Base-by-base conservation (phyloP, 1,140 invertebrate genomes). In the Nilaparvata lugens region DNA sequence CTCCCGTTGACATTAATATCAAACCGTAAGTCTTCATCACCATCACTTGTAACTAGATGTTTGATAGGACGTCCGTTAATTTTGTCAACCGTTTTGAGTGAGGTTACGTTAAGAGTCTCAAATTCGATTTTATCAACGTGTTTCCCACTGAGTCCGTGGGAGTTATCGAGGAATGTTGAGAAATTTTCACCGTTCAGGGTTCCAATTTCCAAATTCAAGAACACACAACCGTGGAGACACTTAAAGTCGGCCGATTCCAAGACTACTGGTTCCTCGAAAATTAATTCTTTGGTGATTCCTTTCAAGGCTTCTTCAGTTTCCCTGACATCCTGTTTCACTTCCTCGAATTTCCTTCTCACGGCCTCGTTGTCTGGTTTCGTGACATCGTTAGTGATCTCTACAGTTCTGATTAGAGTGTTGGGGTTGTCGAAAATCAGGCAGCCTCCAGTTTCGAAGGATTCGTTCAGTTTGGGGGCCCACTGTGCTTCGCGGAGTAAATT, bases 101-200 rank as follows among this genome's bases (percentile, higher is more conserved):
- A 25, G 19, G 52, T 48, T n/a, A 59, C 9, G 11, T 45, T 51
- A 14, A 59, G 28, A 4, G 51, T n/a, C 23, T 59, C 42, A 52
- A 59, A 59, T 13, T 21, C 23, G 14, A 59, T 18, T 21, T 24
- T 19, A 13, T 48, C 48, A 21, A 16, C 13, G 11, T 25, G 14
- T n/a, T 25, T 35, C 2, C 21, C 5, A 52, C 2, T 24, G 18
- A 21, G 45, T 2, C 38, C 38, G 18, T 40, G 25, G 7, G 25
- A 28, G 24, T 59, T 48, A 2, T 14, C 31, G 5, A 45, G 11
- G 25, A 58, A 58, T 24, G 43, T 24, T 16, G n/a, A 2, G n/a
- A 58, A n/a, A 24, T 59, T 18, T 31, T 59, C 58, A 18, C 48
- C 45, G 18, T 59, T 59, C 24, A 59, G n/a, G 7, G 35, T 28